Percentiles rank a stretch among this genome's conserved stretches.
Evolutionary conservation across 2,888 invertebrate genomes (phyloP).

Genomic region (Melanchra persicariae): DNA sequence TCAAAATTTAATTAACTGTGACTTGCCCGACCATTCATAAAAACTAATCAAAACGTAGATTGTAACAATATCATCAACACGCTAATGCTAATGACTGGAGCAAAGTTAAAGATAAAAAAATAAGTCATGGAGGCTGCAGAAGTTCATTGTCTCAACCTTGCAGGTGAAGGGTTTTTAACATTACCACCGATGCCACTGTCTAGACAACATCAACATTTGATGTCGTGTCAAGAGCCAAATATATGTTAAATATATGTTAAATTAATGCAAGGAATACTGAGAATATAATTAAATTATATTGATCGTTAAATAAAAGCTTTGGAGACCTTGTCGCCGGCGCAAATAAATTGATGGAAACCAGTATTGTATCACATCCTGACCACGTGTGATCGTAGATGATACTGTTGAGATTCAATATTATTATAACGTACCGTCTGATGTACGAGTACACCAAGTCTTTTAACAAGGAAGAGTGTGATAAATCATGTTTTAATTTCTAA

Average conservation of each 20-base stretch:
- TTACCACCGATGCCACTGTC: constrained; percentile 27
- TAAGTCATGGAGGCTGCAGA: constrained; percentile 18
- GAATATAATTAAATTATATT: constrained; percentile 54
- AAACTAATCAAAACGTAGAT: constrained; percentile 5
- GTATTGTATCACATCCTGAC: constrained; percentile 46
- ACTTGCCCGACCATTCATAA: not conserved
- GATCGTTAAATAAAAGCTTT: constrained; percentile 56
- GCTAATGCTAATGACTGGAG: constrained; percentile 7
- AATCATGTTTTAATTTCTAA: constrained; percentile 1
- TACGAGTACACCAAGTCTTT: constrained; percentile 21
- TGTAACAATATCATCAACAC: constrained; percentile 7
- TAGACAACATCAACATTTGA: constrained; percentile 43
- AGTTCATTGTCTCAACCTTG: constrained; percentile 54
- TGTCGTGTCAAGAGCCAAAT: constrained; percentile 58
- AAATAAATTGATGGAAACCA: constrained; percentile 49
- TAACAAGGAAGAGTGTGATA: constrained; percentile 26
- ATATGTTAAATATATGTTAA: constrained; percentile 56
- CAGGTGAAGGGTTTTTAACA: constrained; percentile 45
- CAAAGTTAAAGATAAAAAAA: constrained; percentile 3
- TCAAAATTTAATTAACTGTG: not conserved
- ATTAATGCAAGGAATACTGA: constrained; percentile 53
- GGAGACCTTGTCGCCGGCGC: constrained; percentile 52
- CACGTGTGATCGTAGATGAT: constrained; percentile 44
- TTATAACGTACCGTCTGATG: constrained; percentile 2
- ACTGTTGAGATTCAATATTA: constrained; percentile 13